phyloP scores from a whole-genome alignment of 2,888 invertebrate species.

The Morinoia aosen region DNA sequence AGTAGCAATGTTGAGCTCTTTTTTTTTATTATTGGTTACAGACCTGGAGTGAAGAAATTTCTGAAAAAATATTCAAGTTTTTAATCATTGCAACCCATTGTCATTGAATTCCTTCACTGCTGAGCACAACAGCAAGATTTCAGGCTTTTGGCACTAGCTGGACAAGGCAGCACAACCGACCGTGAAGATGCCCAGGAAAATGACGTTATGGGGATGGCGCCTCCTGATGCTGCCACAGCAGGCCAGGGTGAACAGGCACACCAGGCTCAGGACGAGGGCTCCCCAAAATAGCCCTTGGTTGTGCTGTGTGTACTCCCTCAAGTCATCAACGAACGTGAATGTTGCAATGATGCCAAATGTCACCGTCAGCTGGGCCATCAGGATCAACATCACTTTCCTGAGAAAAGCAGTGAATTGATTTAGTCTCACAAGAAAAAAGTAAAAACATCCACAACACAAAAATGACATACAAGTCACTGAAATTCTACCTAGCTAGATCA shows the following conservation, averaged over 20 bases:
- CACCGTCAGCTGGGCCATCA: constrained; percentile 86
- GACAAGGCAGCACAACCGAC: constrained; percentile 46
- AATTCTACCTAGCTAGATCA: too few species aligned
- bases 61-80: too few species aligned
- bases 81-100: too few species aligned
- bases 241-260: constrained; percentile 67
- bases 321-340: constrained; percentile 73
- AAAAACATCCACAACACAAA: too few species aligned
- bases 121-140: too few species aligned
- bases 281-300: constrained; percentile 64
- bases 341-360: constrained; percentile 84
- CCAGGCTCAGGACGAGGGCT: constrained; percentile 63
- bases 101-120: too few species aligned
- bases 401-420: background rate
- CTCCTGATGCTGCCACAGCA: constrained; percentile 75
- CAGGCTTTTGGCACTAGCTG: too few species aligned
- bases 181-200: constrained; percentile 90
- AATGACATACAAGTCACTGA: too few species aligned
- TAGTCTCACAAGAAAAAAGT: too few species aligned
- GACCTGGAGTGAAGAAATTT: too few species aligned
- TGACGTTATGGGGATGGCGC: constrained; percentile 87
- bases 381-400: constrained; percentile 86
- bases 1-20: too few species aligned
- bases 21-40: too few species aligned
- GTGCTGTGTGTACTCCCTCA: constrained; percentile 53